Conservation (phyloP, 2,888 invertebrate genomes). For the Bellardia bayeri region DNA sequence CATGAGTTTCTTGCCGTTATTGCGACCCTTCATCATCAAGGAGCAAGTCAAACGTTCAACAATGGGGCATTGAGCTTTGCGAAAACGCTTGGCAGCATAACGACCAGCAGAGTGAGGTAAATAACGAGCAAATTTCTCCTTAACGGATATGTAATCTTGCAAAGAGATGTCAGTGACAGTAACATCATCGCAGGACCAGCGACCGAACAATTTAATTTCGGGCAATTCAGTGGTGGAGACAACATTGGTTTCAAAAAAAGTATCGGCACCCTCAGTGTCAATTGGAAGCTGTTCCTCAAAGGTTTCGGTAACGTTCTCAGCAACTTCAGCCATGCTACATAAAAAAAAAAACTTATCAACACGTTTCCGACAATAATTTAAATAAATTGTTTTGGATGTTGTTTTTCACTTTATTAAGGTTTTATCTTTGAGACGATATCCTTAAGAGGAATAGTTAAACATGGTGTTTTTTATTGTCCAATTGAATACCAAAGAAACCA, state of each 20-base stretch:
- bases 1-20: constrained; percentile 99
- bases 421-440: constrained; percentile 73
- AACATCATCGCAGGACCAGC: constrained; percentile 99
- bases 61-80: constrained; percentile 99
- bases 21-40: constrained; percentile 99
- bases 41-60: constrained; percentile 99
- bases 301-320: constrained; percentile 80
- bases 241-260: constrained; percentile 80
- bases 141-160: constrained; percentile 97
- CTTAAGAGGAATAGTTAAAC: constrained; percentile 75
- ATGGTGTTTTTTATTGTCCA: constrained; percentile 72
- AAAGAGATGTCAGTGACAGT: constrained; percentile 99
- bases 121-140: constrained; percentile 99
- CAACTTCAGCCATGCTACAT: constrained; percentile 83
- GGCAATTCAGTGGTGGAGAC: constrained; percentile 92
- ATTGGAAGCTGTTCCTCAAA: constrained; percentile 82
- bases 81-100: constrained; percentile 98
- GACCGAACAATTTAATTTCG: constrained; percentile 98
- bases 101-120: constrained; percentile 99
- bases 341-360: constrained; percentile 47
- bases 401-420: constrained; percentile 74
- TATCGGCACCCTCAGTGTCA: constrained; percentile 81
- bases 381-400: constrained; percentile 45
- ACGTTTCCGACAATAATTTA: neutral
- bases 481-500: constrained; percentile 69